These are phyloP conservation scores for Spea bombifrons DNA, from an alignment of 2,113 vertebrate species.

Conservation along the genomic window DNA sequence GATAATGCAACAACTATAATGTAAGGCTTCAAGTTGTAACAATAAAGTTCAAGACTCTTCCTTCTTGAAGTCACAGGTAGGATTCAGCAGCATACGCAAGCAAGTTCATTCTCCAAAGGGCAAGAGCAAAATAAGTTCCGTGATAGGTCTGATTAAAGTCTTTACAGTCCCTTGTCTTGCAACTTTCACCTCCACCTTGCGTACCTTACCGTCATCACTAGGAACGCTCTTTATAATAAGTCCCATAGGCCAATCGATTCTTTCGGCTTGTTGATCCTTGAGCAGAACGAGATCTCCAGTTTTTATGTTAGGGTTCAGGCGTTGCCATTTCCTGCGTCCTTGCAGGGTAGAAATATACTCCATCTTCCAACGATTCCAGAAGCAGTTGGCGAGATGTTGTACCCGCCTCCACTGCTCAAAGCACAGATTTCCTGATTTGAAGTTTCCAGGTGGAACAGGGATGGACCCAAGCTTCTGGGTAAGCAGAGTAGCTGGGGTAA, in stretches of 20 bases:
- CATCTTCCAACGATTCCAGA: constrained; percentile 5
- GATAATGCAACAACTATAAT: too few species aligned
- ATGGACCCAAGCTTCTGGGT: constrained; percentile 13
- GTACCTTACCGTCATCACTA: neutral
- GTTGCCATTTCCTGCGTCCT: constrained; percentile 18
- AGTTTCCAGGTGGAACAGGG: constrained; percentile 6
- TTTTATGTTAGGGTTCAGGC: neutral
- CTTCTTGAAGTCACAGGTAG: too few species aligned
- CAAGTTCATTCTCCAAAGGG: too few species aligned
- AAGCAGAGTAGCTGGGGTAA: constrained; percentile 10
- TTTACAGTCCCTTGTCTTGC: constrained; percentile 13
- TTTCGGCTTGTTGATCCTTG: neutral
- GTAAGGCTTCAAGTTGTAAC: too few species aligned
- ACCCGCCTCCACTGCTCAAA: neutral
- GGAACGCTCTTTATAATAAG: neutral
- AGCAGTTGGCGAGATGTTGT: constrained; percentile 3
- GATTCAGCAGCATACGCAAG: too few species aligned
- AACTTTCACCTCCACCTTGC: neutral
- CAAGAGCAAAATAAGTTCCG: too few species aligned
- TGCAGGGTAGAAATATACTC: constrained; percentile 14
- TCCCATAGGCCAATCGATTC: constrained; percentile 31
- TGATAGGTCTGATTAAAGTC: too few species aligned
- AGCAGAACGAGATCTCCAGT: constrained; percentile 2
- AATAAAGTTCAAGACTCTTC: too few species aligned
- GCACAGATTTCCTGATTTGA: neutral